A percentile compares a stretch with the other conserved stretches of the same genome.
phyloP scores from a whole-genome alignment of 2,888 invertebrate genomes.

The Sclerodermus sp. region DNA sequence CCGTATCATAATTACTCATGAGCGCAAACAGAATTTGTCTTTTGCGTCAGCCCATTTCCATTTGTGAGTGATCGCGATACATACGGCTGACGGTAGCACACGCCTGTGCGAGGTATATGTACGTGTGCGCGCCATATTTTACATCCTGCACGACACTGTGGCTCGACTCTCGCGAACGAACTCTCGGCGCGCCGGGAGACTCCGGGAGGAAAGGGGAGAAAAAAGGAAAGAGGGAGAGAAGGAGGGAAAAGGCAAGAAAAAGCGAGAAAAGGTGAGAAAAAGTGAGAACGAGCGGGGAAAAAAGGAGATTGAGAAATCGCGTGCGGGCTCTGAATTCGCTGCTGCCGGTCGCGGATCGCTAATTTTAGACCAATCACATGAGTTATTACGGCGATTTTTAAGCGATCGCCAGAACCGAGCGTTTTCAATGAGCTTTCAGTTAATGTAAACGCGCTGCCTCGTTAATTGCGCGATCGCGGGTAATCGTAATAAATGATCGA shows the following conservation, averaged over 20 bases:
- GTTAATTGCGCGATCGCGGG: no score
- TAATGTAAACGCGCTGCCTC: no score
- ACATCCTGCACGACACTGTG: slow-evolving; percentile 4
- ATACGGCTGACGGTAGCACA: no score
- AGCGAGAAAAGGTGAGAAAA: no score
- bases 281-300: no score
- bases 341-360: neutral
- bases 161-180: neutral
- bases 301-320: neutral
- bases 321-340: neutral
- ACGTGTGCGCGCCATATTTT: slow-evolving; percentile 3
- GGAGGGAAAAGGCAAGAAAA: no score
- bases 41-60: slow-evolving; percentile 29
- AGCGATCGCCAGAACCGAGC: no score
- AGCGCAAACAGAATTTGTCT: slow-evolving; percentile 32
- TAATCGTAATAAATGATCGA: no score
- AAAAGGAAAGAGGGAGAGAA: no score
- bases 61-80: slow-evolving; percentile 27
- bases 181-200: neutral
- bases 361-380: neutral
- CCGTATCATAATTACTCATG: slow-evolving; percentile 30
- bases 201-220: no score
- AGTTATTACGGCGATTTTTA: neutral
- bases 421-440: no score
- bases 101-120: slow-evolving; percentile 19